A percentile compares a stretch with the other conserved stretches of the same genome.
Evolutionary conservation across 2,797 vertebrate species (phyloP).

Genomic region (Sarcophilus harrisii): DNA sequence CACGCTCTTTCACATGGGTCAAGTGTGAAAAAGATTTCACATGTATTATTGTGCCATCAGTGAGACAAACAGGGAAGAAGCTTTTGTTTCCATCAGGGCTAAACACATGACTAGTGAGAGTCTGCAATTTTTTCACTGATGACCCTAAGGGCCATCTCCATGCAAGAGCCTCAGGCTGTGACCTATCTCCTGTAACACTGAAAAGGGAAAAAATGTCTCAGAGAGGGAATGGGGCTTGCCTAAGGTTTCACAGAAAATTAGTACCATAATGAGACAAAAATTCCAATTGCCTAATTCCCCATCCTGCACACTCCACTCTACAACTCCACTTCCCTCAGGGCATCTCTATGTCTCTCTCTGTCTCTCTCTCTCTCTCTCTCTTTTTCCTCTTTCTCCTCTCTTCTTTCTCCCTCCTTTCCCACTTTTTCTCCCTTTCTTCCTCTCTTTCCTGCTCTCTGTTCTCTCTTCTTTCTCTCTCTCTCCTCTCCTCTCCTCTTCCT

Average conservation of each 20-base stretch:
- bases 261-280: neutral
- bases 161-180: too few species aligned
- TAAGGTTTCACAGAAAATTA: neutral
- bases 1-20: neutral
- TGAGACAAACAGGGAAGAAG: neutral
- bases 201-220: too few species aligned
- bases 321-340: too few species aligned
- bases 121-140: neutral
- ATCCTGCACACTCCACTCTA: neutral
- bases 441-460: neutral
- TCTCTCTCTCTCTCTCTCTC: too few species aligned
- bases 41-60: neutral
- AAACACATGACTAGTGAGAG: neutral
- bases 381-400: too few species aligned
- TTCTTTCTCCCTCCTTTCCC: neutral
- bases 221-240: neutral
- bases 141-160: too few species aligned
- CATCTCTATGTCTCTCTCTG: too few species aligned
- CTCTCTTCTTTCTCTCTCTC: neutral
- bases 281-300: neutral
- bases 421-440: neutral
- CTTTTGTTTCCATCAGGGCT: neutral
- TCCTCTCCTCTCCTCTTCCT: neutral
- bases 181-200: too few species aligned
- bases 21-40: neutral